These are phyloP conservation scores for Wiebesia pumilae DNA, from an alignment of 1,140 invertebrate species.

Conservation along the genomic window DNA sequence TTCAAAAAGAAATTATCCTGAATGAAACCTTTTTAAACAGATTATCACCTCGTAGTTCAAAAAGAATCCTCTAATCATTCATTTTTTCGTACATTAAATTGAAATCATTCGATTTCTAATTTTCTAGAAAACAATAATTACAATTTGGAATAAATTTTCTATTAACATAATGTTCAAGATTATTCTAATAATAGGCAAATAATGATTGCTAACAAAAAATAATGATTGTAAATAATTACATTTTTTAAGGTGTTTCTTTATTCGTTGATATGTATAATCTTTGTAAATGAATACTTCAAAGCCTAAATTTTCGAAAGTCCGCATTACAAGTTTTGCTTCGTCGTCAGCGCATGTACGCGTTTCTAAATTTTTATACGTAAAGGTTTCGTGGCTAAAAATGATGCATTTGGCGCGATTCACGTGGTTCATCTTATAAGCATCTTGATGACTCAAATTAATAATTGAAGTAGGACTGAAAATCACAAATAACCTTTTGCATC, in stretches of 20 bases:
- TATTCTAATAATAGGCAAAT: not conserved
- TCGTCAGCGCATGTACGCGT: slow-evolving; percentile 59
- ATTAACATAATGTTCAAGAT: not conserved
- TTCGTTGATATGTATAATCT: slow-evolving; percentile 58
- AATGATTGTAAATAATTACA: slow-evolving; percentile 56
- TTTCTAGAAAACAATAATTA: not conserved
- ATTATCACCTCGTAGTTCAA: no score
- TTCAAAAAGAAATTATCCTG: not conserved
- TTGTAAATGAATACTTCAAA: slow-evolving; percentile 60
- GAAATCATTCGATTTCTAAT: not conserved
- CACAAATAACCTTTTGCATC: not conserved
- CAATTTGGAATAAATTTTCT: not conserved
- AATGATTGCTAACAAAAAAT: slow-evolving; percentile 27
- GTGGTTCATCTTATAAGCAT: slow-evolving; percentile 81
- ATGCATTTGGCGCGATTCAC: slow-evolving; percentile 80
- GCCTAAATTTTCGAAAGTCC: slow-evolving; percentile 62
- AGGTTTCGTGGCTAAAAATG: slow-evolving; percentile 84
- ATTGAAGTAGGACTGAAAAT: slow-evolving; percentile 12
- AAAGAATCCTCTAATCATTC: no score
- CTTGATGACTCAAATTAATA: slow-evolving; percentile 18
- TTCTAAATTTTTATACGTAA: slow-evolving; percentile 63
- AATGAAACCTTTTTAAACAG: not conserved
- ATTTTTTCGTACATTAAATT: not conserved
- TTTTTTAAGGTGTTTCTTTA: slow-evolving; percentile 59
- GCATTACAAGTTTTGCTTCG: slow-evolving; percentile 61